A percentile compares a stretch with the other conserved stretches of the same genome.
Conservation (phyloP, 1,140 invertebrate species). For the Brachionus calyciflorus region DNA sequence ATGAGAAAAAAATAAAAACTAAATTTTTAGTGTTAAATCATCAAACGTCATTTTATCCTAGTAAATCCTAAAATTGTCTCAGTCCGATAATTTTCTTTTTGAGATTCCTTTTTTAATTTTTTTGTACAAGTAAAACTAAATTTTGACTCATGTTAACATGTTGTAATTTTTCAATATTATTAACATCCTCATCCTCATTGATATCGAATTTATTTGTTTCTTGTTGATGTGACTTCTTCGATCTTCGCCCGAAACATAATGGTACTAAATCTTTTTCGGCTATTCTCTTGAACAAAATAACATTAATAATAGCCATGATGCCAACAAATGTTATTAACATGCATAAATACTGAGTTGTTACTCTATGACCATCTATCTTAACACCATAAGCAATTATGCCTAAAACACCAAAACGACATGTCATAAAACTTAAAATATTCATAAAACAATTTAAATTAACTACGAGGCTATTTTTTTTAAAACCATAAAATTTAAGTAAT, state of each 20-base stretch:
- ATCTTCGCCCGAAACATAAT: not conserved
- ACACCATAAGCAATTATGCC: not conserved
- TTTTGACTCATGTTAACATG: not conserved
- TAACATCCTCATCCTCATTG: not conserved
- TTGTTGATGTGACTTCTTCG: too few relatives aligned
- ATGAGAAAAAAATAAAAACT: too few relatives aligned
- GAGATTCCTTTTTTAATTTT: not conserved
- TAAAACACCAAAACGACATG: conserved; percentile 34
- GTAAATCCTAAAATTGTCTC: too few relatives aligned
- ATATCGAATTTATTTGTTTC: not conserved
- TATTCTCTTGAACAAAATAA: conserved; percentile 41
- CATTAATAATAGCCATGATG: conserved; percentile 22
- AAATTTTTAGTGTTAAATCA: too few relatives aligned
- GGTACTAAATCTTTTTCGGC: not conserved
- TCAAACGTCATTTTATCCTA: too few relatives aligned
- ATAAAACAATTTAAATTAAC: not conserved
- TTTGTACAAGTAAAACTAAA: not conserved
- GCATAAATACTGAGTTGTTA: not conserved
- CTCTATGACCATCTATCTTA: conserved; percentile 24
- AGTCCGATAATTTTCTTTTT: too few relatives aligned
- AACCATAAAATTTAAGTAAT: conserved; percentile 4
- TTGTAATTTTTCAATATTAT: not conserved
- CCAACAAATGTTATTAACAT: not conserved
- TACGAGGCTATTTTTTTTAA: not conserved
- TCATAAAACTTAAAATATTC: conserved; percentile 5